Percentiles rank a stretch among this genome's conserved stretches.
Conservation (phyloP, 2,888 invertebrate species). For the Lycia hirtaria region DNA sequence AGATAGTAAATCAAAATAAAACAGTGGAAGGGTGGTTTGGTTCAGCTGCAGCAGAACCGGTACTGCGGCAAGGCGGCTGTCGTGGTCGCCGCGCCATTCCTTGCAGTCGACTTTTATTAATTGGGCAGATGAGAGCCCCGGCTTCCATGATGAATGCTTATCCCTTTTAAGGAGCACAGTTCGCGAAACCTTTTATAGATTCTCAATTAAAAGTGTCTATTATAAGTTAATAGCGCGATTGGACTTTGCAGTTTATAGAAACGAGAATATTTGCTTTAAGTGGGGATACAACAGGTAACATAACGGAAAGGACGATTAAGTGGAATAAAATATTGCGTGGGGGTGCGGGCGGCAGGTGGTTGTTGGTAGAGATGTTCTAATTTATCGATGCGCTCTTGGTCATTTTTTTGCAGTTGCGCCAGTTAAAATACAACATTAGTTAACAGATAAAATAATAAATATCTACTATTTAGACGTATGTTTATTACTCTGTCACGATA, state of each 20-base stretch:
- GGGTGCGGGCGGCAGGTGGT: constrained; percentile 84
- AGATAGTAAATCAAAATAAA: constrained; percentile 84
- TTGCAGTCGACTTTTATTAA: constrained; percentile 84
- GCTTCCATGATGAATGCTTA: constrained; percentile 82
- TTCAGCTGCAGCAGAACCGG: constrained; percentile 82
- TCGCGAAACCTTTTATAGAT: constrained; percentile 85
- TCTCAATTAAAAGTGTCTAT: constrained; percentile 85
- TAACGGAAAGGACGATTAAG: constrained; percentile 85
- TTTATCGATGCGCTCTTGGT: constrained; percentile 14
- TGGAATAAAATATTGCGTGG: constrained; percentile 84
- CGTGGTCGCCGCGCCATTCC: constrained; percentile 75
- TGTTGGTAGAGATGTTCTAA: constrained; percentile 61
- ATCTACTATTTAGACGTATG: too few species aligned
- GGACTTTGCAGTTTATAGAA: constrained; percentile 76
- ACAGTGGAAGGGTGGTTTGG: constrained; percentile 68
- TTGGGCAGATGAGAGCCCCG: constrained; percentile 84
- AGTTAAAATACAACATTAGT: background rate
- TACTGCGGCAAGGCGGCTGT: constrained; percentile 67
- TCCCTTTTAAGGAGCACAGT: constrained; percentile 77
- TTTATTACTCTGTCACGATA: too few species aligned
- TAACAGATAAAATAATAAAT: background rate
- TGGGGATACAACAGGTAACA: constrained; percentile 80
- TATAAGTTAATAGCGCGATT: constrained; percentile 81
- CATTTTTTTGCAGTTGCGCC: background rate
- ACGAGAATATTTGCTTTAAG: constrained; percentile 83